These are phyloP conservation scores for Drosophila fuyamai DNA, from an alignment of 1,140 invertebrate genomes.

Conservation along the genomic window DNA sequence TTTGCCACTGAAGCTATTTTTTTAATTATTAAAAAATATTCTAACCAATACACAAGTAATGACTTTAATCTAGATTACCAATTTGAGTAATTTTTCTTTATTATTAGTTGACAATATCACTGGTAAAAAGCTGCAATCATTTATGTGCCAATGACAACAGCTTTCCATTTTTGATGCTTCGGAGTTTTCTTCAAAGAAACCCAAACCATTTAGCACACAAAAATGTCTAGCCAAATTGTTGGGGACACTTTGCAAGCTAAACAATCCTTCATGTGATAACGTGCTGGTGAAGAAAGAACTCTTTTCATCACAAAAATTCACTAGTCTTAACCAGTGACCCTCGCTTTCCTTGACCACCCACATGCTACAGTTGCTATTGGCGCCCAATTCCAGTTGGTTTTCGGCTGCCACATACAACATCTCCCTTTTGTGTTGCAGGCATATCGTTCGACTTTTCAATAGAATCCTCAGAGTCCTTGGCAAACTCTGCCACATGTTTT, in stretches of 20 bases:
- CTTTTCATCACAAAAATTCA: constrained; percentile 42
- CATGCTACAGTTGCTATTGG: constrained; percentile 51
- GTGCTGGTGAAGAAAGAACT: constrained; percentile 39
- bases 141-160: constrained; percentile 51
- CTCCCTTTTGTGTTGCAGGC: constrained; percentile 42
- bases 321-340: constrained; percentile 21
- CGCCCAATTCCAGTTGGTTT: constrained; percentile 38
- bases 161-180: background rate
- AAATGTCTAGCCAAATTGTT: constrained; percentile 4
- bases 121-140: constrained; percentile 49
- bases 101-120: background rate
- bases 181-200: background rate
- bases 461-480: constrained; percentile 27
- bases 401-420: constrained; percentile 28
- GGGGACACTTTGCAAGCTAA: constrained; percentile 15
- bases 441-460: constrained; percentile 37
- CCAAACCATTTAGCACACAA: constrained; percentile 21
- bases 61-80: too few species aligned
- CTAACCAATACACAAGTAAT: too few species aligned
- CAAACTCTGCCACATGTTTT: constrained; percentile 62
- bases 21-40: too few species aligned
- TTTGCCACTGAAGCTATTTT: constrained; percentile 30
- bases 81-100: too few species aligned
- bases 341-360: constrained; percentile 22
- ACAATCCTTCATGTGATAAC: background rate